phyloP scores from a whole-genome alignment of 1,140 invertebrate genomes.

The Drosophila kepulauana region DNA sequence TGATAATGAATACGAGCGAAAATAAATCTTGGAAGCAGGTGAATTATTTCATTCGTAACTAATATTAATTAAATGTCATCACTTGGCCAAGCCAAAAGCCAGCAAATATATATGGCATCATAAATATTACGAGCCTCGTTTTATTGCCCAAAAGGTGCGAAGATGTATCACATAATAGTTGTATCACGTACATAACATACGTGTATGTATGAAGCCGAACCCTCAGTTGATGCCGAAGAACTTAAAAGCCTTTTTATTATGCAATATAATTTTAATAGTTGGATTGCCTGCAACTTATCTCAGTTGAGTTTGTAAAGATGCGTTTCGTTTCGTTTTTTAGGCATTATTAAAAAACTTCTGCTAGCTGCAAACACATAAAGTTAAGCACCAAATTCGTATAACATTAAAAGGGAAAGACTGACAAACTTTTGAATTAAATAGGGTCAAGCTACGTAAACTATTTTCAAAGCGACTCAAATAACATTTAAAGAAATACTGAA shows the following conservation, averaged over 20 bases:
- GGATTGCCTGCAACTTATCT: background rate
- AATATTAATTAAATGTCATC: conserved; percentile 17
- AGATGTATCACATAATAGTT: conserved; percentile 1
- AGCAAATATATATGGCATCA: conserved; percentile 1
- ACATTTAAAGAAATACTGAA: no score
- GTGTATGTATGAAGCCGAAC: no score
- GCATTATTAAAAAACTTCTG: conserved; percentile 13
- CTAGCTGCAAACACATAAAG: background rate
- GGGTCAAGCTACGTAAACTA: background rate
- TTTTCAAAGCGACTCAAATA: background rate
- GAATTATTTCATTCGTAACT: conserved; percentile 12
- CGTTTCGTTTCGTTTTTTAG: no score
- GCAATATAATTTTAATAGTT: conserved; percentile 27
- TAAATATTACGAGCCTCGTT: conserved; percentile 1
- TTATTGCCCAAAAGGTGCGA: conserved; percentile 8
- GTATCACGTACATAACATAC: conserved; percentile 7
- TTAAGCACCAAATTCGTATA: background rate
- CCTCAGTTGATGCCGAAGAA: background rate
- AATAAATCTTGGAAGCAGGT: conserved; percentile 17
- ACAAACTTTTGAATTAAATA: background rate
- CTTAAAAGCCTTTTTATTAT: conserved; percentile 23
- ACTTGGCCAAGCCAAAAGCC: background rate
- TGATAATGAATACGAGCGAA: conserved; percentile 1
- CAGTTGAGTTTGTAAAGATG: background rate
- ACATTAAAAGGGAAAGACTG: background rate